These are phyloP conservation scores for Clarias magur DNA, from an alignment of 2,113 vertebrate species.

Conservation along the genomic window DNA sequence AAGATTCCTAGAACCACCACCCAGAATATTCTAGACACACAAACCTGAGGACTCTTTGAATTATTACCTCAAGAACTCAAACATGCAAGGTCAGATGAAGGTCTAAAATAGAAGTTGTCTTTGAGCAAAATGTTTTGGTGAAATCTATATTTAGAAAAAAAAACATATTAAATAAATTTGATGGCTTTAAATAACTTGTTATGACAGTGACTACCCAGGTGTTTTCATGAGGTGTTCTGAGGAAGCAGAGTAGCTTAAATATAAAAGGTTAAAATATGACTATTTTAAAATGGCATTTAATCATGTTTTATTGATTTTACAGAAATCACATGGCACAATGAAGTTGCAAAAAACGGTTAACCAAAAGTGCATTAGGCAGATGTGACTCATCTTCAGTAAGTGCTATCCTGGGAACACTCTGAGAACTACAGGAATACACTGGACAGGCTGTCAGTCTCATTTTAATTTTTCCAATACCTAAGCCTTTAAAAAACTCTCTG, in stretches of 20 bases:
- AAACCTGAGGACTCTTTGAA: background rate
- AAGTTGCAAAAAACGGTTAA: background rate
- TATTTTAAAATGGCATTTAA: background rate
- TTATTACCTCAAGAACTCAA: background rate
- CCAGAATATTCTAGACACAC: background rate
- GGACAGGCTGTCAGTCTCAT: background rate
- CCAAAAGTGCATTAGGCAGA: background rate
- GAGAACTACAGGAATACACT: background rate
- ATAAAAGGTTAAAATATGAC: background rate
- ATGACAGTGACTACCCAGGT: background rate
- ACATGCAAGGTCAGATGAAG: background rate
- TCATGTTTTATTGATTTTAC: background rate
- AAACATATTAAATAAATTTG: background rate
- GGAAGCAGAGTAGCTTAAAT: background rate
- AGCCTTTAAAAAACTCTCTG: background rate
- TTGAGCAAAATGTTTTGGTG: background rate
- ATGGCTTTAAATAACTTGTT: background rate
- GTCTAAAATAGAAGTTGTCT: background rate
- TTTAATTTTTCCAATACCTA: background rate
- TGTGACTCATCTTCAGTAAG: conserved; percentile 7
- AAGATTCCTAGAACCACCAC: background rate
- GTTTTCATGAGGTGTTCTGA: background rate
- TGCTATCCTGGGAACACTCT: background rate
- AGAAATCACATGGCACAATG: background rate
- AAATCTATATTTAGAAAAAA: background rate